Base-by-base conservation (phyloP, 2,113 vertebrate genomes). In the Pollachius pollachius region DNA sequence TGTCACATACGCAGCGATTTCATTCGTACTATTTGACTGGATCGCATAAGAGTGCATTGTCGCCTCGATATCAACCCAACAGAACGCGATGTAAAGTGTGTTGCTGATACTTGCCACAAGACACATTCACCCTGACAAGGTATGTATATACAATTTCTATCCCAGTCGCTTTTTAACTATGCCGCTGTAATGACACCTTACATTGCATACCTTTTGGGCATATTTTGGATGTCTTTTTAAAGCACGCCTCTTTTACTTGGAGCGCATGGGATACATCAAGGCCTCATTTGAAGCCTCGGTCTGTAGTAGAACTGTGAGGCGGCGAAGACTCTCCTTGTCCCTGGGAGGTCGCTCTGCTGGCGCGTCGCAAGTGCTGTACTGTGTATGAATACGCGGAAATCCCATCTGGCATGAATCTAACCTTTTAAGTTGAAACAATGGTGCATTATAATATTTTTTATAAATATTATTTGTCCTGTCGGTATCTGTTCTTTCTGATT, bases 231-330 rank as follows among this genome's bases (percentile, higher is more conserved):
- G 18, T 1, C 2, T 41, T 17, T 30, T 5, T 63, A 61, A 5
- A 60, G 4, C 7, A 15, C 7, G 48, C 0, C 0, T 7, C 5
- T 54, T 2, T 57, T 30, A 70, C 0, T 2, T 11, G 2, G n/a
- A 1, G 4, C 9, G 2, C 59, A 48, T 48, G 6, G 7, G n/a
- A 8, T 17, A 0, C 18, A 13, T 21, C 18, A 74, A 89, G 89
- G 89, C 89, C 89, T 75, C 70, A 59, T 72, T 54, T 8, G 17
- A 82, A 59, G 82, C 87, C 87, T 85, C 85, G 87, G 89, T 68
- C 62, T 69, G 70, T 60, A 75, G 56, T 76, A 64, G 23, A 2
- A 15, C 58, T 62, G 19, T 70, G 58, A 64, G 11, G 4, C 76
- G 68, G 65, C 21, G 18, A 17, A 69, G 73, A 41, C 62, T 37